Evolutionary conservation across 2,797 vertebrate species (phyloP).

Genomic region (Bradypus variegatus): DNA sequence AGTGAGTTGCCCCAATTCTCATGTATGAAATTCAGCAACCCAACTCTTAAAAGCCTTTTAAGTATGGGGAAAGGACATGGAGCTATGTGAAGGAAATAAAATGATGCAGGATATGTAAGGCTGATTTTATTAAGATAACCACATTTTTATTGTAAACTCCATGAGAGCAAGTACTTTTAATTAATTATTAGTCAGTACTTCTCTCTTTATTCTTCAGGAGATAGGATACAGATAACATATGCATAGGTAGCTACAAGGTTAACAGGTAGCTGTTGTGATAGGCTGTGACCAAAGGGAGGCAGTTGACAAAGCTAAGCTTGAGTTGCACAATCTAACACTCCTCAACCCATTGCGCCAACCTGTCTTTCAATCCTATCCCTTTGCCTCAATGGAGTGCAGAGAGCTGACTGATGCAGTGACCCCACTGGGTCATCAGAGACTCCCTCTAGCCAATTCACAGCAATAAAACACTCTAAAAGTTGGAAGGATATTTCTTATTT

Average conservation of each 20-base stretch:
- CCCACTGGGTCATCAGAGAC: not conserved
- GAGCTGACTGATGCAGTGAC: not conserved
- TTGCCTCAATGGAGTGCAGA: not conserved
- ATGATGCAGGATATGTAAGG: not conserved
- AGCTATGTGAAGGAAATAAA: not conserved
- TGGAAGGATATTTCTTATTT: not conserved
- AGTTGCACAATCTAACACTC: not conserved
- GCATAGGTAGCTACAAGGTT: not conserved
- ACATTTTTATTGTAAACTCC: conserved; percentile 10
- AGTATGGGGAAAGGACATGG: not conserved
- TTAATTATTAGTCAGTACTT: conserved; percentile 8
- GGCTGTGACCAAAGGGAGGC: not conserved
- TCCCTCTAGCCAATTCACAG: not conserved
- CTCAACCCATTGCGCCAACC: not conserved
- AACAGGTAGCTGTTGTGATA: not conserved
- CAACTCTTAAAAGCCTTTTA: not conserved
- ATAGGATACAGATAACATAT: not conserved
- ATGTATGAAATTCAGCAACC: not conserved
- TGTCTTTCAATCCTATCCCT: not conserved
- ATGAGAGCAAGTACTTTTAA: not conserved
- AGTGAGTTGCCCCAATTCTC: not conserved
- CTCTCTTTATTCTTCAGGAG: not conserved
- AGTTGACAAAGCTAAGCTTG: not conserved
- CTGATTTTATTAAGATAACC: not conserved
- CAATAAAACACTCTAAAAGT: not conserved